A percentile compares a stretch with the other conserved stretches of the same genome.
Evolutionary conservation across 2,113 vertebrate genomes (phyloP).

Genomic region (Piprites chloris): DNA sequence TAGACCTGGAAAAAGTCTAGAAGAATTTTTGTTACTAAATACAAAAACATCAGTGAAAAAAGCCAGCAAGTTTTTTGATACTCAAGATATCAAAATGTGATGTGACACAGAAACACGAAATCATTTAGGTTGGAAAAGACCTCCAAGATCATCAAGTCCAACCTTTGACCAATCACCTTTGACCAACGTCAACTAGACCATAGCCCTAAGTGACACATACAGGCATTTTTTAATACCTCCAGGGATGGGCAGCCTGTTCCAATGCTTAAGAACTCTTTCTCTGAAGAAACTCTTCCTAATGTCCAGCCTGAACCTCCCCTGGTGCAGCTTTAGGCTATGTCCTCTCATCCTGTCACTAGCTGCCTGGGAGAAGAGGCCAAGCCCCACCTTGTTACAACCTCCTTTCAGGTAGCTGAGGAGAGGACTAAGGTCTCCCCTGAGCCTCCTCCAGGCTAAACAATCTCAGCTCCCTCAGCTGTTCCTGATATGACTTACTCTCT

Average conservation of each 20-base stretch:
- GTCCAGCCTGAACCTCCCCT: not conserved
- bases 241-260: not conserved
- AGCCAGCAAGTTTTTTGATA: rapidly evolving
- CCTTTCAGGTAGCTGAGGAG: not conserved
- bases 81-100: not conserved
- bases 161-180: rapidly evolving
- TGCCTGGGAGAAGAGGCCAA: not conserved
- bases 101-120: not conserved
- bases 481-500: not conserved
- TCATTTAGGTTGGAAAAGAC: not conserved
- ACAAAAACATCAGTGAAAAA: not conserved
- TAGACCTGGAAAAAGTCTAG: not conserved
- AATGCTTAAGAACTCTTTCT: not conserved
- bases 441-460: not conserved
- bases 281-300: not conserved
- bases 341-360: not conserved
- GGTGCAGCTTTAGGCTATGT: not conserved
- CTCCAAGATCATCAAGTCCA: not conserved
- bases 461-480: not conserved
- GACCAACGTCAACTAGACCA: not conserved
- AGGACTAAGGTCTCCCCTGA: not conserved
- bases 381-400: not conserved
- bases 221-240: not conserved
- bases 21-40: not conserved
- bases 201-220: rapidly evolving